Evolutionary conservation across 1,140 invertebrate genomes (phyloP).

Genomic region (Ridgeia piscesae): DNA sequence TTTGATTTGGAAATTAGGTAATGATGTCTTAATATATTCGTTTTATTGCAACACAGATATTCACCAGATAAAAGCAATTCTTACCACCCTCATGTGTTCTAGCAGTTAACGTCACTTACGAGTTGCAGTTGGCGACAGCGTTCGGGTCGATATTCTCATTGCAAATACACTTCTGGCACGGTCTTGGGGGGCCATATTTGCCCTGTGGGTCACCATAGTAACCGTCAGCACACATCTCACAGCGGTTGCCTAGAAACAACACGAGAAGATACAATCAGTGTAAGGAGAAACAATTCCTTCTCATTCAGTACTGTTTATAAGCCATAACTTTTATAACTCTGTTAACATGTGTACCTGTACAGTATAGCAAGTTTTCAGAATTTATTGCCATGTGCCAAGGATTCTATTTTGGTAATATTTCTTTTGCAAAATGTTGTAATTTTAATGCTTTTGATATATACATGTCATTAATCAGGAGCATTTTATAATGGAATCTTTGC

Average conservation of each 20-base stretch:
- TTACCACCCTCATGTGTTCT: background rate
- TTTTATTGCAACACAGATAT: no score
- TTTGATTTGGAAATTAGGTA: background rate
- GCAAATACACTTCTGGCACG: conserved; percentile 87
- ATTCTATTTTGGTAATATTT: no score
- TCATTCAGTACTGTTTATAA: background rate
- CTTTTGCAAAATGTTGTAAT: no score
- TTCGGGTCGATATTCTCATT: conserved; percentile 93
- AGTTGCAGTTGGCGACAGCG: conserved; percentile 56
- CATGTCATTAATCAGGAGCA: no score
- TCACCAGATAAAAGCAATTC: background rate
- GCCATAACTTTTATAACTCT: no score
- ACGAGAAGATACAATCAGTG: background rate
- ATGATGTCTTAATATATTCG: no score
- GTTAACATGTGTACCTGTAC: no score
- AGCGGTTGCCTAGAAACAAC: conserved; percentile 70
- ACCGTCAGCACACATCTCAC: conserved; percentile 92
- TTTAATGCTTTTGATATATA: no score
- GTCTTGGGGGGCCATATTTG: conserved; percentile 63
- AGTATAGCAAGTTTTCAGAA: no score
- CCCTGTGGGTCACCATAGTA: conserved; percentile 86
- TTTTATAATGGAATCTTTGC: no score
- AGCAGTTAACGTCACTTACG: conserved; percentile 33
- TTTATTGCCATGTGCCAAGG: no score
- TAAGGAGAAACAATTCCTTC: background rate